A percentile compares a stretch with the other conserved stretches of the same genome.
phyloP scores from a whole-genome alignment of 1,140 invertebrate species.

The Neocloeon triangulifer region DNA sequence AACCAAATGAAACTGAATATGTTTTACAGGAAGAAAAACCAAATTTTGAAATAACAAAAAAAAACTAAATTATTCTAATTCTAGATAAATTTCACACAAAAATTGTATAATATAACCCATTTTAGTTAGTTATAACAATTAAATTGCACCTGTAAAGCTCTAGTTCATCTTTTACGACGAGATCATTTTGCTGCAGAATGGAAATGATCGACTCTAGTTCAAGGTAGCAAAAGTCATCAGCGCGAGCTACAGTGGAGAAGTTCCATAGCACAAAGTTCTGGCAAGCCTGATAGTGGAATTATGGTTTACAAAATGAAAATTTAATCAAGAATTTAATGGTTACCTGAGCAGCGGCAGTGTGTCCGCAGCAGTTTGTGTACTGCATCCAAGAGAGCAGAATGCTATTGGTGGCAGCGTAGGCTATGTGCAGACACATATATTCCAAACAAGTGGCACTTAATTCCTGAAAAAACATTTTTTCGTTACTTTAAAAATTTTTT shows the following conservation, averaged over 20 bases:
- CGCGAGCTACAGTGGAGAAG: slow-evolving; percentile 56
- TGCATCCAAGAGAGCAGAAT: slow-evolving; percentile 76
- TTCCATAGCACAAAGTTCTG: slow-evolving; percentile 83
- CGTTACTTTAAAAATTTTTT: no score
- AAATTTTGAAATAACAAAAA: no score
- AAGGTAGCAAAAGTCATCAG: slow-evolving; percentile 58
- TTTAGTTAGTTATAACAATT: no score
- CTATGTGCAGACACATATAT: slow-evolving; percentile 74
- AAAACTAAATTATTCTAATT: no score
- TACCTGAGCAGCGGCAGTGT: slow-evolving; percentile 46
- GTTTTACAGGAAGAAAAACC: no score
- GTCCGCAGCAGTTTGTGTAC: slow-evolving; percentile 62
- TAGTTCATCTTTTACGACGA: slow-evolving; percentile 81
- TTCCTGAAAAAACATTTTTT: slow-evolving; percentile 33
- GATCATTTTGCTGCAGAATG: slow-evolving; percentile 58
- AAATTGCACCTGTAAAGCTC: slow-evolving; percentile 43
- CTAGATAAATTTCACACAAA: no score
- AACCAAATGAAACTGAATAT: no score
- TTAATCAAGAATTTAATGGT: no score
- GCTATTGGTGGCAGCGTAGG: slow-evolving; percentile 53
- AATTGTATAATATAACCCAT: no score
- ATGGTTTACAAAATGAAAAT: no score
- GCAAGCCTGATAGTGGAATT: slow-evolving; percentile 26
- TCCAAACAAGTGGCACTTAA: slow-evolving; percentile 57
- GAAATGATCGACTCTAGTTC: slow-evolving; percentile 55